Evolutionary conservation across 2,113 vertebrate genomes (phyloP), one percentile per base, ranked within the genome.

Genomic region (Hemiscyllium ocellatum): DNA sequence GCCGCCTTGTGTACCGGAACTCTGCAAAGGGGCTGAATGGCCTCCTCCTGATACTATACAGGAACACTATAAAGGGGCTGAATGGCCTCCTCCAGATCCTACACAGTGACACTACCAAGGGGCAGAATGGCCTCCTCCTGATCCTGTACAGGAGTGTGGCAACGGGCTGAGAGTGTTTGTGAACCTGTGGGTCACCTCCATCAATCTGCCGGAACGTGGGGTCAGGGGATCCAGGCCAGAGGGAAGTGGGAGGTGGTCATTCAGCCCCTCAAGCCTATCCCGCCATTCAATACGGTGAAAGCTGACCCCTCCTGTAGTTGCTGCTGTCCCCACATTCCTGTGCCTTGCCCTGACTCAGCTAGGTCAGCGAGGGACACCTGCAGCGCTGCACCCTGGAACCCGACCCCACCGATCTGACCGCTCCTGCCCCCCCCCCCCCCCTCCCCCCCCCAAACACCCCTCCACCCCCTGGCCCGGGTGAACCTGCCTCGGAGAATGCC

Each of bases 351-450:
- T 72, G 69, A 29, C 24, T 72, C 1, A 24, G 7, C 24, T 24
- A 4, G 2, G 33, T 4, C n/a, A 37, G 17, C 13, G 3, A 37
- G 78, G 13, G n/a, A n/a, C 17, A 4, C 37, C n/a, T 37, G 76
- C 33, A 13, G 33, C 17, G 33, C 72, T 33, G 12, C 8, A 33
- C 4, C 13, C 33, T 80, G 76, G 42, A 22, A 22, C 19, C 12
- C 2, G 3, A 2, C 13, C 15, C n/a, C n/a, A 4, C 17, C 42
- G 29, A 50, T 29, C 17, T 96, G 66, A 70, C 56, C 96, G n/a
- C 97, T 97, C 72, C 96, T 96, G 56, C 97, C 97, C 95, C 97
- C 85, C 8, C 8, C 97, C 97, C 68, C 97, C 93, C 47, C 97
- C 96, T 91, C 50, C 13, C 95, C 7, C 24, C 19, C 2, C 37